phyloP scores from a whole-genome alignment of 2,113 vertebrate genomes.

The Pomatorhinus ruficollis region DNA sequence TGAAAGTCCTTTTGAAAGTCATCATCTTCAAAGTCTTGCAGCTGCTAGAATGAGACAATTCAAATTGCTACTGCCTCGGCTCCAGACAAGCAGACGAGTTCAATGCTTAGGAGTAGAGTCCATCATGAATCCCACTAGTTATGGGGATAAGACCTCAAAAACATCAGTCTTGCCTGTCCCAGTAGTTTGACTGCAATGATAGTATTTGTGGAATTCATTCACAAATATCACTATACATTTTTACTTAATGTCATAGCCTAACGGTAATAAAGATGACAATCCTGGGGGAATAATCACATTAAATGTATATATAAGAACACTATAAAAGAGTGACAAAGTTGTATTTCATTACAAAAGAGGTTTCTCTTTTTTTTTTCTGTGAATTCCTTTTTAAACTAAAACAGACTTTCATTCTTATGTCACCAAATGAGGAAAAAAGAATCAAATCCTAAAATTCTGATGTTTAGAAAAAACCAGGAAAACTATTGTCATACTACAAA shows the following conservation, averaged over 20 bases:
- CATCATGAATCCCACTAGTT: not conserved
- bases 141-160: not conserved
- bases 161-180: not conserved
- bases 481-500: conserved; percentile 48
- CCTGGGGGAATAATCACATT: not conserved
- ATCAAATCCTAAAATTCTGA: conserved; percentile 29
- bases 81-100: not conserved
- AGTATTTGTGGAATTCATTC: not conserved
- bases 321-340: conserved; percentile 39
- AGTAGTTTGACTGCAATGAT: not conserved
- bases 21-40: not conserved
- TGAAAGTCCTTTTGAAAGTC: conserved; percentile 24
- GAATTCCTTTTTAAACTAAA: not conserved
- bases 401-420: not conserved
- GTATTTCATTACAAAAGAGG: conserved; percentile 32
- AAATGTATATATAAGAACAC: conserved; percentile 32
- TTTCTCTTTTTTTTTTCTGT: not conserved
- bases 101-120: not conserved
- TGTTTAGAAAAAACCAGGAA: conserved; percentile 39
- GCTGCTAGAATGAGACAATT: not conserved
- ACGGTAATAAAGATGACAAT: not conserved
- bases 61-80: not conserved
- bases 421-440: not conserved
- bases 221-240: not conserved
- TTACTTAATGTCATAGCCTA: not conserved